phyloP scores from a whole-genome alignment of 35 echinoderm and acorn worm genomes.

The Patiria miniata region DNA sequence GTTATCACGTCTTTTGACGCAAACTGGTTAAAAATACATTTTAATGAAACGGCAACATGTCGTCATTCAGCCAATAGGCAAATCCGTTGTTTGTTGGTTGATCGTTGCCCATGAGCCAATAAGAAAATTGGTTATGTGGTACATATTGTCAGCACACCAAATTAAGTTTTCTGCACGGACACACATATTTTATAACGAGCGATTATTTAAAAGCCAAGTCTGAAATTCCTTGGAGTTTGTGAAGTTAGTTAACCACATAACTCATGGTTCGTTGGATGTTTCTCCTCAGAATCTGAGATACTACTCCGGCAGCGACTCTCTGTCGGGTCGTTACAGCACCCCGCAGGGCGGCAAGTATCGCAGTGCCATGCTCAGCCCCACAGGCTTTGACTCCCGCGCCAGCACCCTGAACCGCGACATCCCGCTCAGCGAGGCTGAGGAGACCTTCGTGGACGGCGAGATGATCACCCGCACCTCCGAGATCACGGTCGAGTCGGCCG shows the following conservation, averaged over 20 bases:
- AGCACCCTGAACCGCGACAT: slow-evolving; percentile 63
- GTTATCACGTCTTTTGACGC: too few species aligned
- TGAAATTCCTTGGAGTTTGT: background rate
- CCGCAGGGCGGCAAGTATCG: slow-evolving; percentile 29
- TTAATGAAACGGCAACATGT: too few species aligned
- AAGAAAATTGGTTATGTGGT: too few species aligned
- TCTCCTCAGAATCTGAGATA: slow-evolving; percentile 80
- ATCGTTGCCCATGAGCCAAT: too few species aligned
- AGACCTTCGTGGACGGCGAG: slow-evolving; percentile 62
- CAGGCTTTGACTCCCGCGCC: slow-evolving; percentile 78
- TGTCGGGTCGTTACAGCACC: slow-evolving; percentile 79
- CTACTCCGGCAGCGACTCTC: slow-evolving; percentile 85
- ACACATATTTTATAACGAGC: too few species aligned
- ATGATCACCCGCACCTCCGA: slow-evolving; percentile 54
- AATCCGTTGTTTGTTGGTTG: too few species aligned
- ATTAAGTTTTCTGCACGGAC: too few species aligned
- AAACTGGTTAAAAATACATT: too few species aligned
- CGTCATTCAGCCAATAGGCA: too few species aligned
- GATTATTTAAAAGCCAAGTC: too few species aligned
- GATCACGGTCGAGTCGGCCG: slow-evolving; percentile 54
- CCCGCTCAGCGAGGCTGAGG: slow-evolving; percentile 26
- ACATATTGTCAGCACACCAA: too few species aligned
- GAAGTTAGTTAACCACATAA: background rate
- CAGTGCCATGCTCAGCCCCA: slow-evolving; percentile 65
- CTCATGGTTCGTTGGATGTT: background rate